Evolutionary conservation across 23 tunicate genomes (phyloP), one percentile per base, ranked within the genome.

Genomic region (Corella eumyota): DNA sequence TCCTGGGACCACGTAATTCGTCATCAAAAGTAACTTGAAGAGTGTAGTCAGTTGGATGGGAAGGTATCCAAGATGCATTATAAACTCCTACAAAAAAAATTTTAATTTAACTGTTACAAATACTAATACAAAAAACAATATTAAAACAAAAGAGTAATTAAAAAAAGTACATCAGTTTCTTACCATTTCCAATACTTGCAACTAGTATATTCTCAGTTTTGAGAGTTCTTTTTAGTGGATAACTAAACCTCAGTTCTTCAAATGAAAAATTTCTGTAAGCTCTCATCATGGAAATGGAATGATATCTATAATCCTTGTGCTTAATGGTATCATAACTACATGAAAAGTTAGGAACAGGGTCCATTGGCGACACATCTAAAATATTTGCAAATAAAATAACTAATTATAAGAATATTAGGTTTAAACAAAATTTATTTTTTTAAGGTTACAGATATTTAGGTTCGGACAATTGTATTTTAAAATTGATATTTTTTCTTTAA

Each of bases 271-370:
- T 49, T 60, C 61, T 66, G 55, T 72, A 81, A 1, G 79, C 64
- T 37, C 70, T 50, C 91, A 81, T 81, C 91, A 81, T 81, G 6
- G 75, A 32, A 3, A 81, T 81, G 2, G 79, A 33, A 33, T 81
- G 91, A 58, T 66, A 81, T 6, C 61, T 50, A 0, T 74, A 65
- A 34, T 68, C 91, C 30, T 45, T 46, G 25, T 60, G 71, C 36
- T 59, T 66, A 17, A 75, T 78, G 6, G 40, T 45, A 21, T 78
- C 85, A 50, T 68, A 78, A n/a, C 49, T 44, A 9, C 64, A 40
- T 32, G 68, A 70, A 40, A 68, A 78, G 21, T 22, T 25, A n/a
- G 75, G 85, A 28, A 17, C 32, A 15, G 60, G 72, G 13, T 31
- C 30, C 4, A 28, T 40, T 0, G 72, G 72, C 0, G 72, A 66